These are phyloP conservation scores for Dendrocincla fuliginosa DNA, from an alignment of 2,797 vertebrate species.

Conservation along the genomic window DNA sequence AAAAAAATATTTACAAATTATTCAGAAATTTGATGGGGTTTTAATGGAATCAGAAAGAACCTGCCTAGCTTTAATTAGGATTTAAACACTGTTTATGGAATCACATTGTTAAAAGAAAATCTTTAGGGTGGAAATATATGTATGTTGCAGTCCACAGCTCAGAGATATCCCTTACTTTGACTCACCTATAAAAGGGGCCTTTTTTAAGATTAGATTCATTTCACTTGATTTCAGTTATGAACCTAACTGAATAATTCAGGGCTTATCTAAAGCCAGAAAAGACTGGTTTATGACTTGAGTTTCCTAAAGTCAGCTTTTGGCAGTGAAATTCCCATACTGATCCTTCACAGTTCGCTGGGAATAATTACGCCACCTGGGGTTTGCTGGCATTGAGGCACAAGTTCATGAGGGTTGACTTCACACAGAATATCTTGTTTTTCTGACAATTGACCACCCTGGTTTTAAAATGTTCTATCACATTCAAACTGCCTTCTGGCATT, in stretches of 20 bases:
- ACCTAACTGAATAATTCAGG: not conserved
- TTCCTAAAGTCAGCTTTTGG: not conserved
- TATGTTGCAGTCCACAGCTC: not conserved
- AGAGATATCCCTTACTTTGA: not conserved
- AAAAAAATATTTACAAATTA: not conserved
- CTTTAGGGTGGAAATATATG: not conserved
- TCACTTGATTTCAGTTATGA: not conserved
- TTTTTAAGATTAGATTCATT: not conserved
- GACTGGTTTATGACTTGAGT: not conserved
- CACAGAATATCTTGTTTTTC: not conserved
- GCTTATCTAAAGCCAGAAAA: not conserved
- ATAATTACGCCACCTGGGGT: not conserved
- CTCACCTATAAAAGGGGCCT: not conserved
- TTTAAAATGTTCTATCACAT: not conserved
- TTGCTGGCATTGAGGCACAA: not conserved
- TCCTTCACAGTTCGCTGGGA: not conserved
- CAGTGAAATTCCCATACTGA: not conserved
- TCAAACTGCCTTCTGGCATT: not conserved
- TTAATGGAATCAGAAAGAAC: not conserved
- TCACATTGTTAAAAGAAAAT: not conserved
- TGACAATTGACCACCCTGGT: not conserved
- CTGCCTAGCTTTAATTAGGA: not conserved
- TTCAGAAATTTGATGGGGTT: not conserved
- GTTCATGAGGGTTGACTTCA: not conserved
- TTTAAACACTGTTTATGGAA: not conserved